Evolutionary conservation across 2,113 vertebrate genomes (phyloP).

Genomic region (Casuarius casuarius): DNA sequence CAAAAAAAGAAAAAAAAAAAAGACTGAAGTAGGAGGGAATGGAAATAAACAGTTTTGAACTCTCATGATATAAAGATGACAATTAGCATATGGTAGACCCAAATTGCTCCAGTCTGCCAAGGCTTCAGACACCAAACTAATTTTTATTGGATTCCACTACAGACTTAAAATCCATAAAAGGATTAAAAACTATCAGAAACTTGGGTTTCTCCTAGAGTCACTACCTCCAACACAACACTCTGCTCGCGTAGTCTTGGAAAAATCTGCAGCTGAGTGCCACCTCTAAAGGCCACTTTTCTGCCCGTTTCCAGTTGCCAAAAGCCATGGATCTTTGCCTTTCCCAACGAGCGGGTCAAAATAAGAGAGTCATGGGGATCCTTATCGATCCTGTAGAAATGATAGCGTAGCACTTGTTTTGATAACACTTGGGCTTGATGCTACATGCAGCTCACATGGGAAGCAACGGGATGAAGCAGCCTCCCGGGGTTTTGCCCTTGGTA

Average conservation of each 20-base stretch:
- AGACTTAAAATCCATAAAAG: slow-evolving; percentile 42
- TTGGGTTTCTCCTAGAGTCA: background rate
- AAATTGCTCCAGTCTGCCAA: background rate
- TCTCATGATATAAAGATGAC: background rate
- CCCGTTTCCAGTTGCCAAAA: background rate
- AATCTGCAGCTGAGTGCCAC: background rate
- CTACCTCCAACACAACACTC: background rate
- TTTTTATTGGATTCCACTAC: background rate
- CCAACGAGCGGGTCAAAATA: background rate
- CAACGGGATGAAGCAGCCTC: background rate
- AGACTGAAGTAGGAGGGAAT: slow-evolving; percentile 11
- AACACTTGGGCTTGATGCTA: background rate
- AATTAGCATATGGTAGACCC: background rate
- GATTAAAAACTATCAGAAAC: slow-evolving; percentile 25
- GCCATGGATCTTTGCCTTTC: background rate
- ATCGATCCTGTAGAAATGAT: background rate
- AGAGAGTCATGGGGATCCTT: background rate
- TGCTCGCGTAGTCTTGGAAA: background rate
- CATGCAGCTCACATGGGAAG: background rate
- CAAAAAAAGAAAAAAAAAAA: background rate
- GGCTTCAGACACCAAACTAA: slow-evolving; percentile 1
- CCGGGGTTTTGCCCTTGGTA: background rate
- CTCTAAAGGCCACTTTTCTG: background rate
- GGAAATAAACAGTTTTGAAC: slow-evolving; percentile 35
- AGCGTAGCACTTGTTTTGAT: background rate